Evolutionary conservation across 2,113 vertebrate genomes (phyloP).

Genomic region (Perca fluviatilis): DNA sequence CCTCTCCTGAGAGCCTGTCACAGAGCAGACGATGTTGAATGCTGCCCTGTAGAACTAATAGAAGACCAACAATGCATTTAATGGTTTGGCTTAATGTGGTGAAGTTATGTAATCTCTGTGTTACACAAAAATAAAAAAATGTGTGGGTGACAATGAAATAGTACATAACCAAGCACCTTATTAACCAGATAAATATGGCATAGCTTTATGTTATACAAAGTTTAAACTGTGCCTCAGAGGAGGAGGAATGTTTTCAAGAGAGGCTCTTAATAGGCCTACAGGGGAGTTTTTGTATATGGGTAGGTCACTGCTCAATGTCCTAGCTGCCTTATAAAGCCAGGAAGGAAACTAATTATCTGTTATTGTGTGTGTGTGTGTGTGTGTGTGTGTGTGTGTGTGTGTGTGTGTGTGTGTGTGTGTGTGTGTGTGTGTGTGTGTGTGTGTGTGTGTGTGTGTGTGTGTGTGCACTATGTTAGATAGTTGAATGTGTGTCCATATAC

Average conservation of each 20-base stretch:
- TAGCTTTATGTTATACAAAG: constrained; percentile 6
- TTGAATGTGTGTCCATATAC: constrained; percentile 19
- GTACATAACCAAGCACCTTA: constrained; percentile 36
- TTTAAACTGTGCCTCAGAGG: constrained; percentile 7
- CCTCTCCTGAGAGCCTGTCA: constrained; percentile 73
- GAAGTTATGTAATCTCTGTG: constrained; percentile 56
- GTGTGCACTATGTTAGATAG: neutral
- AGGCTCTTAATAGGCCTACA: constrained; percentile 7
- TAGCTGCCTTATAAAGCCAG: constrained; percentile 9
- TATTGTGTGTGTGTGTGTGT: neutral
- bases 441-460: neutral
- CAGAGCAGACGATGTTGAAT: constrained; percentile 55
- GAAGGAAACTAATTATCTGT: constrained; percentile 12
- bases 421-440: neutral
- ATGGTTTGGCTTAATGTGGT: constrained; percentile 50
- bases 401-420: neutral
- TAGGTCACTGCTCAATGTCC: neutral
- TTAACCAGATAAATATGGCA: constrained; percentile 48
- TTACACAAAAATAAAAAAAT: constrained; percentile 47
- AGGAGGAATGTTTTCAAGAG: neutral
- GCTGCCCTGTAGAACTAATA: constrained; percentile 63
- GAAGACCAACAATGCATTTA: constrained; percentile 61
- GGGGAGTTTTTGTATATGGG: neutral
- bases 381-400: neutral
- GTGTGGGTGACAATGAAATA: constrained; percentile 46